Percentiles rank a stretch among this genome's conserved stretches.
phyloP scores from a whole-genome alignment of 2,797 vertebrate genomes.

The Danio aesculapii region DNA sequence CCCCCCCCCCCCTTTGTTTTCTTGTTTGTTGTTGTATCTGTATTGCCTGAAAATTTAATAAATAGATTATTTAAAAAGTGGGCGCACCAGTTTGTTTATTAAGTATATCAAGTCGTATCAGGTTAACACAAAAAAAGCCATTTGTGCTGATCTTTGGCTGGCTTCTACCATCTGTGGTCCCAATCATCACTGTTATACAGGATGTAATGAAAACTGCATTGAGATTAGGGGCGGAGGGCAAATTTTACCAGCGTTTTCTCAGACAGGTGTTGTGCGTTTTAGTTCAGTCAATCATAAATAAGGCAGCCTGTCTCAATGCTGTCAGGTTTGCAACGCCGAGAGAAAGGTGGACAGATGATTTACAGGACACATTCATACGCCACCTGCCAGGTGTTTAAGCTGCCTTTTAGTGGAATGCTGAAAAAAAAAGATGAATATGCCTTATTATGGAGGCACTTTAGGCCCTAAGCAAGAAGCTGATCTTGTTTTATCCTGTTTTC shows the following conservation, averaged over 20 bases:
- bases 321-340: conserved; percentile 52
- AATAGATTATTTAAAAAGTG: too few relatives aligned
- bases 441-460: conserved; percentile 35
- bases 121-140: not conserved
- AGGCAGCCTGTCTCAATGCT: conserved; percentile 50
- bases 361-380: conserved; percentile 43
- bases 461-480: conserved; percentile 41
- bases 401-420: conserved; percentile 46
- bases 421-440: conserved; percentile 29
- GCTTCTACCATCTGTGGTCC: conserved; percentile 28
- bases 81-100: too few relatives aligned
- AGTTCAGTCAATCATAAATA: conserved; percentile 62
- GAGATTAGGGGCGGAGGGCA: conserved; percentile 33
- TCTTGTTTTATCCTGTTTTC: conserved; percentile 47
- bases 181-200: conserved; percentile 17
- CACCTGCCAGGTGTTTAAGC: conserved; percentile 57
- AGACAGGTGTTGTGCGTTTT: conserved; percentile 50
- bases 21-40: too few relatives aligned
- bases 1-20: too few relatives aligned
- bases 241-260: conserved; percentile 23
- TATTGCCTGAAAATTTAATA: too few relatives aligned
- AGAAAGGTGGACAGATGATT: conserved; percentile 52
- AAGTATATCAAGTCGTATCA: too few relatives aligned
- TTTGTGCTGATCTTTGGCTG: conserved; percentile 31
- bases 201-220: conserved; percentile 20